A percentile compares a stretch with the other conserved stretches of the same genome.
These are phyloP conservation scores for Aldabrachelys gigantea DNA, from an alignment of 2,113 vertebrate genomes.

Conservation along the genomic window DNA sequence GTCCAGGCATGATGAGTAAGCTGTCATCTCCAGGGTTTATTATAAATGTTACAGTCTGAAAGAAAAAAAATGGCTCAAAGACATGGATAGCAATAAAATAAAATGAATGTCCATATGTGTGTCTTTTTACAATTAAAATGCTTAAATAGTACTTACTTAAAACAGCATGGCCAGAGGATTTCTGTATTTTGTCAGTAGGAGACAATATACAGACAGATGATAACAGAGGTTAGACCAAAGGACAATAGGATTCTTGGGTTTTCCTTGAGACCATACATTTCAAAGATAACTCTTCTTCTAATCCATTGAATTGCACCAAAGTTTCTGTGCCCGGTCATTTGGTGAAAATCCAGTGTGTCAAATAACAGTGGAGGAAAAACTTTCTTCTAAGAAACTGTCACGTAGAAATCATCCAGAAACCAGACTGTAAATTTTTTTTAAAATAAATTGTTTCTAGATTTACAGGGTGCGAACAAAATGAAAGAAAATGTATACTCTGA, in stretches of 20 bases:
- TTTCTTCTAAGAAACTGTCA: not conserved
- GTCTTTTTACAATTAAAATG: not conserved
- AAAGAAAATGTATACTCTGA: not conserved
- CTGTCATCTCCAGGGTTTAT: constrained; percentile 41
- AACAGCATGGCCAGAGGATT: not conserved
- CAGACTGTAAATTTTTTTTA: not conserved
- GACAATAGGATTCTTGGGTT: constrained; percentile 23
- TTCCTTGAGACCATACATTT: not conserved
- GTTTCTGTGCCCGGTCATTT: constrained; percentile 15
- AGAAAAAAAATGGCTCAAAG: constrained; percentile 52
- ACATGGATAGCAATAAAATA: constrained; percentile 14
- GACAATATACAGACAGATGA: not conserved
- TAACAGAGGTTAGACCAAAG: not conserved
- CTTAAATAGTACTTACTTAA: not conserved
- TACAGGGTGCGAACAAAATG: constrained; percentile 22
- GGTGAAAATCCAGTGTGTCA: constrained; percentile 26
- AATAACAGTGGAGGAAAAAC: constrained; percentile 39
- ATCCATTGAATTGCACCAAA: constrained; percentile 3
- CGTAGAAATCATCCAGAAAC: constrained; percentile 19
- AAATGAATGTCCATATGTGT: not conserved
- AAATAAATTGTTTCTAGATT: not conserved
- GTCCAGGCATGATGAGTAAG: constrained; percentile 49
- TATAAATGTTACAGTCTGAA: constrained; percentile 34
- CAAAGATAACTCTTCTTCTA: not conserved
- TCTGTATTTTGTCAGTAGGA: constrained; percentile 1